A percentile compares a stretch with the other conserved stretches of the same genome.
phyloP scores from a whole-genome alignment of 1,140 invertebrate genomes.

The Drosophila arawakana region DNA sequence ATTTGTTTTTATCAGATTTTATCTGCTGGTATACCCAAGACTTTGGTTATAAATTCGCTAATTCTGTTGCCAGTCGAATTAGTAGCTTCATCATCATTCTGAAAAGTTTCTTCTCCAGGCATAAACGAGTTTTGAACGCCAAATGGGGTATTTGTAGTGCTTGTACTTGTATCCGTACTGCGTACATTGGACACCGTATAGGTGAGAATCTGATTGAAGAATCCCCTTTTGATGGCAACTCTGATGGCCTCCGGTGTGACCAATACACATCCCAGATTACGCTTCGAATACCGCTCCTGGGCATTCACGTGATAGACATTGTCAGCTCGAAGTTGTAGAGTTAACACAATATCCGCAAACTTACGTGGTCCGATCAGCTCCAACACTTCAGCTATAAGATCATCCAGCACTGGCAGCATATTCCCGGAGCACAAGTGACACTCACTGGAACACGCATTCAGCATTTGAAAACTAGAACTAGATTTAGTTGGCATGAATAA shows the following conservation, averaged over 20 bases:
- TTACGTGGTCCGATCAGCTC: slow-evolving; percentile 21
- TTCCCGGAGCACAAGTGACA: slow-evolving; percentile 37
- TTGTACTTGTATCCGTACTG: slow-evolving; percentile 17
- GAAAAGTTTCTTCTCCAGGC: not conserved
- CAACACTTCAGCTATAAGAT: slow-evolving; percentile 19
- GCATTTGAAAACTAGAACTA: not conserved
- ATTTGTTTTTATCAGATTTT: not conserved
- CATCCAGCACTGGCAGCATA: slow-evolving; percentile 11
- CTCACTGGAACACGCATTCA: slow-evolving; percentile 4
- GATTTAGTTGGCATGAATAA: not conserved
- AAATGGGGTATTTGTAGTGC: slow-evolving; percentile 19
- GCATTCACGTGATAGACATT: slow-evolving; percentile 70
- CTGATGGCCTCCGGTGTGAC: slow-evolving; percentile 54
- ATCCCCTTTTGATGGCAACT: slow-evolving; percentile 37
- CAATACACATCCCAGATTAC: slow-evolving; percentile 54
- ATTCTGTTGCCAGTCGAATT: not conserved
- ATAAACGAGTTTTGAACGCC: slow-evolving; percentile 42
- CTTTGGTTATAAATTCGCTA: slow-evolving; percentile 44
- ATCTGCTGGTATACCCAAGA: slow-evolving; percentile 27
- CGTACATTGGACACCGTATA: slow-evolving; percentile 55
- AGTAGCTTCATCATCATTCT: not conserved
- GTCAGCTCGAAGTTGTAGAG: slow-evolving; percentile 41
- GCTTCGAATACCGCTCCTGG: slow-evolving; percentile 31
- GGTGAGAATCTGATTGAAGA: slow-evolving; percentile 64
- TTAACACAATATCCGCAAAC: slow-evolving; percentile 38